phyloP scores from a whole-genome alignment of 2,888 invertebrate genomes.

The Drosophila mayaguana region DNA sequence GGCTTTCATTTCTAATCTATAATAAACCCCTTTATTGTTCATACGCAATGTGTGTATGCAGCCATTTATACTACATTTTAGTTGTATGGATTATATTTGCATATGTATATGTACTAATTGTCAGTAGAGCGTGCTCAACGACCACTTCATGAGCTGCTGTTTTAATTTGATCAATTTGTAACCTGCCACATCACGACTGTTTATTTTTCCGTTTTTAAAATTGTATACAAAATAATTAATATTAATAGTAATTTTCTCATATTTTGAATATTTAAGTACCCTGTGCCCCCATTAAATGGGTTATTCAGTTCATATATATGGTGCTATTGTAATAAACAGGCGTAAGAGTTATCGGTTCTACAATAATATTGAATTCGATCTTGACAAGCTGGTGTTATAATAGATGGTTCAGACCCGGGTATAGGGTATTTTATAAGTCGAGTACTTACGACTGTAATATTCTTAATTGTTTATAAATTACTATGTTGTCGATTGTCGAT shows the following conservation, averaged over 20 bases:
- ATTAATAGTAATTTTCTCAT: slow-evolving; percentile 32
- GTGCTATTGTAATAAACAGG: slow-evolving; percentile 13
- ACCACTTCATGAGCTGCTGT: slow-evolving; percentile 18
- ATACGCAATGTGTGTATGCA: slow-evolving; percentile 42
- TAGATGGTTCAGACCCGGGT: slow-evolving; percentile 15
- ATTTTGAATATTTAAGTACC: slow-evolving; percentile 24
- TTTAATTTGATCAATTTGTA: slow-evolving; percentile 25
- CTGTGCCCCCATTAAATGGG: slow-evolving; percentile 11
- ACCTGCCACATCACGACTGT: slow-evolving; percentile 22
- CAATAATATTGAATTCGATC: slow-evolving; percentile 5
- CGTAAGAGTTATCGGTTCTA: not conserved
- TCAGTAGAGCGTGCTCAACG: slow-evolving; percentile 21
- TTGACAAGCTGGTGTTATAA: slow-evolving; percentile 24
- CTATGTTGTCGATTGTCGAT: slow-evolving; percentile 55
- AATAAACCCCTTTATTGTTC: slow-evolving; percentile 39
- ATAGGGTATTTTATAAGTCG: slow-evolving; percentile 4
- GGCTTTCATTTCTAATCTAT: slow-evolving; percentile 43
- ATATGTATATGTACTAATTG: slow-evolving; percentile 12
- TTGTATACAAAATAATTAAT: slow-evolving; percentile 47
- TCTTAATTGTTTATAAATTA: slow-evolving; percentile 34
- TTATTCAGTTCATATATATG: not conserved
- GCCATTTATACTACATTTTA: slow-evolving; percentile 34
- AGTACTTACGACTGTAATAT: slow-evolving; percentile 1
- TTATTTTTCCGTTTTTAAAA: slow-evolving; percentile 29
- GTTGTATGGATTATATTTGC: slow-evolving; percentile 31